These are phyloP conservation scores for Xestia xanthographa DNA, from an alignment of 2,888 invertebrate species.

Conservation along the genomic window DNA sequence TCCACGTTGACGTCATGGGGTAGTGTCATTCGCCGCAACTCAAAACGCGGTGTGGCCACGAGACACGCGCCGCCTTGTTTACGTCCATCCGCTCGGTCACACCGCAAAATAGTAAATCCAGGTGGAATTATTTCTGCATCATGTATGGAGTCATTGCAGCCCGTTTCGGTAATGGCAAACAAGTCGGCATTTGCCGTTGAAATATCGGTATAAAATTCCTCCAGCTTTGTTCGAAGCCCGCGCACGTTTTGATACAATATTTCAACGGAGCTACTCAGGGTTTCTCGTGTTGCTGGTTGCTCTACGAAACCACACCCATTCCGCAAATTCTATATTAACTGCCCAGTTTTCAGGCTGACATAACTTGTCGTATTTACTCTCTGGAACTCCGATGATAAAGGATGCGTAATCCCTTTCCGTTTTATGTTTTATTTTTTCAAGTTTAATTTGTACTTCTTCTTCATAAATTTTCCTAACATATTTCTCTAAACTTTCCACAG, in stretches of 20 bases:
- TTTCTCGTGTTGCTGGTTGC: slow-evolving; percentile 11
- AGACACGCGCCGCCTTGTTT: too few species aligned
- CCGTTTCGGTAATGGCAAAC: slow-evolving; percentile 18
- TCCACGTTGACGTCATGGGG: too few species aligned
- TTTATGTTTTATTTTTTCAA: not conserved
- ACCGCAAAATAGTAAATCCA: too few species aligned
- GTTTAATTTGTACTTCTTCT: not conserved
- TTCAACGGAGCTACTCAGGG: not conserved
- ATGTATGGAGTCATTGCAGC: not conserved
- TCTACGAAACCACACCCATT: slow-evolving; percentile 66
- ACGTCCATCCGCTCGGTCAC: too few species aligned
- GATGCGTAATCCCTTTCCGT: not conserved
- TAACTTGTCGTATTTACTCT: not conserved
- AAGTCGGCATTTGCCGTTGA: not conserved
- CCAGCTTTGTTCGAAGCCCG: not conserved
- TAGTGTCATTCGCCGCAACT: not conserved
- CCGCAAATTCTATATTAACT: slow-evolving; percentile 14
- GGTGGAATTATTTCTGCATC: not conserved
- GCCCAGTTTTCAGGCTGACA: not conserved
- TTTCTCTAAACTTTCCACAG: too few species aligned
- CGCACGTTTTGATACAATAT: not conserved
- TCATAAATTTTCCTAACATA: too few species aligned
- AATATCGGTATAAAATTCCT: not conserved
- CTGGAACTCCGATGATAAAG: not conserved
- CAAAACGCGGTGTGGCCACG: too few species aligned